These are phyloP conservation scores for Malacoraja senta DNA, from an alignment of 2,797 vertebrate species.

Conservation along the genomic window DNA sequence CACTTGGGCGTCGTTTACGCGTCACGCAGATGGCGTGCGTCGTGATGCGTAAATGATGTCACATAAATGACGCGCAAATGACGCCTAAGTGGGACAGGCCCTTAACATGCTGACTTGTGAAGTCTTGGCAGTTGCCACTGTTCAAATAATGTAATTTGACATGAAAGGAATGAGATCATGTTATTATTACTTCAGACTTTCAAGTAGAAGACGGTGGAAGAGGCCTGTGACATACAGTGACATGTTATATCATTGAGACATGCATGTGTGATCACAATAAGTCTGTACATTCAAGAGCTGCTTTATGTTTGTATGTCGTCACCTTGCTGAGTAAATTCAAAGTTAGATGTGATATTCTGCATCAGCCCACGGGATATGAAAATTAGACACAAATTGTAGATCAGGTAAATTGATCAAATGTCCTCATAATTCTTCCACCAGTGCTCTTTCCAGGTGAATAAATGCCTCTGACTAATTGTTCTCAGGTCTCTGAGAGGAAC, in stretches of 20 bases:
- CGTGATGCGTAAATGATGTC: too few relatives aligned
- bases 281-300: not conserved
- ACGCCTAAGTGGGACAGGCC: too few relatives aligned
- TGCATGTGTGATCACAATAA: not conserved
- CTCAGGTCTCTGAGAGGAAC: slow-evolving; percentile 74
- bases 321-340: not conserved
- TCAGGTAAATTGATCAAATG: not conserved
- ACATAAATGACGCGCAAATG: too few relatives aligned
- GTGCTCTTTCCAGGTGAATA: not conserved
- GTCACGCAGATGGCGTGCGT: too few relatives aligned
- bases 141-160: not conserved
- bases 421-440: not conserved
- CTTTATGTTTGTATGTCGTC: not conserved
- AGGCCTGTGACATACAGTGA: not conserved
- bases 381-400: not conserved
- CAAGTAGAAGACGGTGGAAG: not conserved
- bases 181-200: not conserved
- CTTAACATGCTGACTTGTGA: not conserved
- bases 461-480: not conserved
- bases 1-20: too few relatives aligned
- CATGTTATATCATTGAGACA: not conserved
- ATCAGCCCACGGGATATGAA: not conserved
- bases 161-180: not conserved
- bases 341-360: not conserved
- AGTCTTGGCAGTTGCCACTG: not conserved